Percentiles rank a stretch among this genome's conserved stretches.
These are phyloP conservation scores for Zhuqinia jingwanae DNA, from an alignment of 2,888 invertebrate species.

Conservation along the genomic window DNA sequence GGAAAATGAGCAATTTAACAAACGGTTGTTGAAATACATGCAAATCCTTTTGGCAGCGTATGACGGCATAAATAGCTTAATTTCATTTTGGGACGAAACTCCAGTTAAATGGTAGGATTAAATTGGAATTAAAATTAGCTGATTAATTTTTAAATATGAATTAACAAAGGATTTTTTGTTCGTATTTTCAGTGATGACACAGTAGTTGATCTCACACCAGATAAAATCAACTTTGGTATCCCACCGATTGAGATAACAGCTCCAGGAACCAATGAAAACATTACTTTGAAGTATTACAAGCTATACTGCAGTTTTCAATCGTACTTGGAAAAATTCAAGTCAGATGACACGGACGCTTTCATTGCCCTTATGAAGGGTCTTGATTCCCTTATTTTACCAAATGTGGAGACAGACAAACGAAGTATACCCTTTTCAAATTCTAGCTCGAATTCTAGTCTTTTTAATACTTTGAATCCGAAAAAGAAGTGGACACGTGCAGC, in stretches of 20 bases:
- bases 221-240: conserved; percentile 80
- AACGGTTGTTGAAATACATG: conserved; percentile 87
- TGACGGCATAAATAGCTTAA: conserved; percentile 85
- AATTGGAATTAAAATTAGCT: conserved; percentile 2
- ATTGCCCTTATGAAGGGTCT: conserved; percentile 80
- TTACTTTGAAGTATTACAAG: conserved; percentile 75
- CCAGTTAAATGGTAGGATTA: conserved; percentile 79
- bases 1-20: conserved; percentile 83
- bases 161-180: conserved; percentile 62
- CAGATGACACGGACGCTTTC: conserved; percentile 91
- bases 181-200: conserved; percentile 83
- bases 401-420: conserved; percentile 74
- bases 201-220: conserved; percentile 82
- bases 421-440: conserved; percentile 62
- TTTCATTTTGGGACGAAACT: conserved; percentile 87
- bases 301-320: conserved; percentile 73
- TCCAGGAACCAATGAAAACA: conserved; percentile 67
- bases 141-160: too few species aligned
- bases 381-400: conserved; percentile 74
- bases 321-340: conserved; percentile 80
- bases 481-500: conserved; percentile 76
- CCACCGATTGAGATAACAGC: conserved; percentile 70
- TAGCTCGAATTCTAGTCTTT: conserved; percentile 49
- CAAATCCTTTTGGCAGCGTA: conserved; percentile 86
- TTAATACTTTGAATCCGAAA: conserved; percentile 75